A percentile compares a stretch with the other conserved stretches of the same genome.
phyloP scores from a whole-genome alignment of 2,113 vertebrate genomes.

The Brachirus orientalis region DNA sequence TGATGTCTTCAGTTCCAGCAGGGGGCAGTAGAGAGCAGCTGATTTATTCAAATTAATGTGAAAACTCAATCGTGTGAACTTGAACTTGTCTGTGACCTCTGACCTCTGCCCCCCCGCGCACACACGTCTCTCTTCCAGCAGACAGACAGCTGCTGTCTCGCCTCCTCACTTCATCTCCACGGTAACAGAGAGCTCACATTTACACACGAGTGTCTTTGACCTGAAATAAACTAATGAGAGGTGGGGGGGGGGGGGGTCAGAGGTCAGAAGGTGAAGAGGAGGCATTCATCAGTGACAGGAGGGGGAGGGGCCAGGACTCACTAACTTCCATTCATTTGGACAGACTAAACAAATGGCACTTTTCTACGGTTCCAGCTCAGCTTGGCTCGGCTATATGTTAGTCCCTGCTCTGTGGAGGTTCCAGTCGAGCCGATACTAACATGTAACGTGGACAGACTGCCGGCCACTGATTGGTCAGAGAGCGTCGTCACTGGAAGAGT shows the following conservation, averaged over 20 bases:
- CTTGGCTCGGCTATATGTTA: too few relatives aligned
- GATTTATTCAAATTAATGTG: not conserved
- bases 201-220: not conserved
- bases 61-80: conserved; percentile 20
- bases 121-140: not conserved
- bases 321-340: too few relatives aligned
- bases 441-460: too few relatives aligned
- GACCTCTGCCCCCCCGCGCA: not conserved
- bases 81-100: conserved; percentile 38
- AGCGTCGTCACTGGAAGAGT: too few relatives aligned
- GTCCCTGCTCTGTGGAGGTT: too few relatives aligned
- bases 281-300: conserved; percentile 25
- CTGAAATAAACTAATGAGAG: too few relatives aligned
- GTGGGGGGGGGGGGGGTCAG: conserved; percentile 22
- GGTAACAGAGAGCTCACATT: conserved; percentile 12
- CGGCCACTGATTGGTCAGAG: too few relatives aligned
- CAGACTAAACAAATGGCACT: too few relatives aligned
- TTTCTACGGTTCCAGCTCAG: too few relatives aligned
- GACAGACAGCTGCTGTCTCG: conserved; percentile 65
- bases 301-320: not conserved
- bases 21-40: not conserved
- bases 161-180: conserved; percentile 33
- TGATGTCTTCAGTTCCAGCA: not conserved
- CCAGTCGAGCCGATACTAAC: too few relatives aligned
- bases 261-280: conserved; percentile 30